Conservation (phyloP, 2,888 invertebrate species). For the Pollenia griseotomentosa region DNA sequence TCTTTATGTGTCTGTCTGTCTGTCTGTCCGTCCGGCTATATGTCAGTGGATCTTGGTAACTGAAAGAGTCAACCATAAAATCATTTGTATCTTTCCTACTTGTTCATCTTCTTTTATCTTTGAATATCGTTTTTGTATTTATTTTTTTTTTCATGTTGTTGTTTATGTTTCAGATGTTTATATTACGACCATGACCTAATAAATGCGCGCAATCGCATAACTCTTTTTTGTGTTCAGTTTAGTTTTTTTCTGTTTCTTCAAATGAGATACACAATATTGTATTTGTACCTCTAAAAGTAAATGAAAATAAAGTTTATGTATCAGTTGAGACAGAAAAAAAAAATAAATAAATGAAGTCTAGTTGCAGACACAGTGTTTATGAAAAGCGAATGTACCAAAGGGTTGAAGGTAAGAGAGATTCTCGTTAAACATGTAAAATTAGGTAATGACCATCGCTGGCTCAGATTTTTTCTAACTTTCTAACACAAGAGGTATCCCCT, state of each 20-base stretch:
- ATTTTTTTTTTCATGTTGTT: conserved; percentile 25
- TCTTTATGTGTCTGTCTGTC: conserved; percentile 9
- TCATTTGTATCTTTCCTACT: conserved; percentile 25
- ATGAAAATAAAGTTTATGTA: conserved; percentile 58
- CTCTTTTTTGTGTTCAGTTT: conserved; percentile 46
- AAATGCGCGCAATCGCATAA: conserved; percentile 74
- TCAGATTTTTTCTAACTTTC: too few species aligned
- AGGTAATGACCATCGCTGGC: too few species aligned
- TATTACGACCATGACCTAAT: conserved; percentile 76
- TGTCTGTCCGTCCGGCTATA: conserved; percentile 4
- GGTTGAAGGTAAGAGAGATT: too few species aligned
- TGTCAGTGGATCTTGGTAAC: conserved; percentile 36
- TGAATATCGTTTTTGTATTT: conserved; percentile 52
- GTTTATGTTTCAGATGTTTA: conserved; percentile 35
- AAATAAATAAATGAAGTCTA: conserved; percentile 12
- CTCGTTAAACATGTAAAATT: too few species aligned
- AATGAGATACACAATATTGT: conserved; percentile 36
- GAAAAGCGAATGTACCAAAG: conserved; percentile 6
- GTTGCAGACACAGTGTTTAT: background rate
- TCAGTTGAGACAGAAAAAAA: conserved; percentile 31
- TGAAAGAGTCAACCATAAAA: conserved; percentile 37
- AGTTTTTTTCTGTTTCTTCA: conserved; percentile 29
- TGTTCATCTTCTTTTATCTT: conserved; percentile 37
- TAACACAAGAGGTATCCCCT: too few species aligned
- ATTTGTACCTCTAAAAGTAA: conserved; percentile 40